Conservation (phyloP, 2,113 vertebrate species). For the Gallinago media region DNA sequence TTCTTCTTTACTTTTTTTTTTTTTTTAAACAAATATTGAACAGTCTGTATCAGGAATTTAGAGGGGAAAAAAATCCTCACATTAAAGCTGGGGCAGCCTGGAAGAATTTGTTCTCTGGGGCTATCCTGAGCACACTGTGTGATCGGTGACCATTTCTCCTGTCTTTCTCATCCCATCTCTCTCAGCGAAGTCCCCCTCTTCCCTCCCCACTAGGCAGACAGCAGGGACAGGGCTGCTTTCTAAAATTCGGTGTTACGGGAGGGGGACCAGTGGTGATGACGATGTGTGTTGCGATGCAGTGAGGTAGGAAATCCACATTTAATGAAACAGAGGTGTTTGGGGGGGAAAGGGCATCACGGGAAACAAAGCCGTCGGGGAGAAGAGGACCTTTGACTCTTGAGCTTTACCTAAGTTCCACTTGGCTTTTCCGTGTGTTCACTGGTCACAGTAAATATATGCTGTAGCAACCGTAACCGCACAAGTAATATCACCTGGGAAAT, state of each 20-base stretch:
- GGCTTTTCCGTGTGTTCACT: not conserved
- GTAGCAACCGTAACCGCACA: not conserved
- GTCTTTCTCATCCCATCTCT: not conserved
- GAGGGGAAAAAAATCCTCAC: not conserved
- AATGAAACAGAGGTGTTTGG: accelerated
- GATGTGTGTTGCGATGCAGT: not conserved
- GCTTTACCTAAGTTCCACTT: not conserved
- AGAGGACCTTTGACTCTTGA: not conserved
- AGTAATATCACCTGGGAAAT: slow-evolving; percentile 45
- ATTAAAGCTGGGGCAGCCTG: not conserved
- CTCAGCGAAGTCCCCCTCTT: not conserved
- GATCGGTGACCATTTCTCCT: not conserved
- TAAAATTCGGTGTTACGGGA: not conserved
- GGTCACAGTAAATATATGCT: not conserved
- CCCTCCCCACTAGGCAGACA: not conserved
- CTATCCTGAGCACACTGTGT: not conserved
- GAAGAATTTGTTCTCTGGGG: not conserved
- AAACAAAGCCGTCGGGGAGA: not conserved
- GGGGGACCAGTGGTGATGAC: too few relatives aligned
- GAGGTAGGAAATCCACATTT: not conserved
- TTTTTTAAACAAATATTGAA: slow-evolving; percentile 54
- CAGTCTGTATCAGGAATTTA: slow-evolving; percentile 25
- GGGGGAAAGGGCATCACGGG: not conserved
- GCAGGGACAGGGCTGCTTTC: not conserved
- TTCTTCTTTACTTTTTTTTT: slow-evolving; percentile 13